These are phyloP conservation scores for Mimas tiliae DNA, from an alignment of 2,888 invertebrate species.

Conservation along the genomic window DNA sequence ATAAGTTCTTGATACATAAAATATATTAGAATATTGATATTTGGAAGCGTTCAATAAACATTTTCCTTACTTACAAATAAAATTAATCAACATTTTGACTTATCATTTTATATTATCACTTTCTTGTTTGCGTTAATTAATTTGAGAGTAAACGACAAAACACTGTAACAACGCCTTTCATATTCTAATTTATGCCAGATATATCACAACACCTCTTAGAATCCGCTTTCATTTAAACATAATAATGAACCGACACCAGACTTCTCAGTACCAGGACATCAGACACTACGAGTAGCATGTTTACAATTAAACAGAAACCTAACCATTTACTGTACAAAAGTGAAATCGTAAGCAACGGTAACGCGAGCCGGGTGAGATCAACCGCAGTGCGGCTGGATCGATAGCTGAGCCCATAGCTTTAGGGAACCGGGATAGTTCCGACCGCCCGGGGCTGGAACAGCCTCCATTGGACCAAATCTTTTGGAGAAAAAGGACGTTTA, in stretches of 20 bases:
- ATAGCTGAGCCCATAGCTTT: conserved; percentile 51
- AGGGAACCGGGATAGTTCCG: conserved; percentile 42
- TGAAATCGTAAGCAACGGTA: not conserved
- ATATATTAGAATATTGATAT: not conserved
- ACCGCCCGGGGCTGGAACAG: not conserved
- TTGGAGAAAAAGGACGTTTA: not conserved
- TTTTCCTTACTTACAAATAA: not conserved
- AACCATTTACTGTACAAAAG: not conserved
- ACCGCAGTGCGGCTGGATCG: conserved; percentile 68
- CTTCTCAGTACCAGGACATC: not conserved
- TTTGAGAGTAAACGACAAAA: too few relatives aligned
- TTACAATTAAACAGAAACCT: not conserved
- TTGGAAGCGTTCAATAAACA: too few relatives aligned
- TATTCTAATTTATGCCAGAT: too few relatives aligned
- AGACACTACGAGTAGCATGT: not conserved
- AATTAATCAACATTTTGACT: not conserved
- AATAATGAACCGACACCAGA: too few relatives aligned
- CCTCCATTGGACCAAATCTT: not conserved
- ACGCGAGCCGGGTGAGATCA: conserved; percentile 34
- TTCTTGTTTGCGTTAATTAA: not conserved
- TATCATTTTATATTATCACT: not conserved
- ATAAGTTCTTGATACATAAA: not conserved
- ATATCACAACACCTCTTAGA: too few relatives aligned
- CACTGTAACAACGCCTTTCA: too few relatives aligned
- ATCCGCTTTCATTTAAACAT: too few relatives aligned